Evolutionary conservation across 2,888 invertebrate species (phyloP).

Genomic region (Scaptodrosophila latifasciaeformis): DNA sequence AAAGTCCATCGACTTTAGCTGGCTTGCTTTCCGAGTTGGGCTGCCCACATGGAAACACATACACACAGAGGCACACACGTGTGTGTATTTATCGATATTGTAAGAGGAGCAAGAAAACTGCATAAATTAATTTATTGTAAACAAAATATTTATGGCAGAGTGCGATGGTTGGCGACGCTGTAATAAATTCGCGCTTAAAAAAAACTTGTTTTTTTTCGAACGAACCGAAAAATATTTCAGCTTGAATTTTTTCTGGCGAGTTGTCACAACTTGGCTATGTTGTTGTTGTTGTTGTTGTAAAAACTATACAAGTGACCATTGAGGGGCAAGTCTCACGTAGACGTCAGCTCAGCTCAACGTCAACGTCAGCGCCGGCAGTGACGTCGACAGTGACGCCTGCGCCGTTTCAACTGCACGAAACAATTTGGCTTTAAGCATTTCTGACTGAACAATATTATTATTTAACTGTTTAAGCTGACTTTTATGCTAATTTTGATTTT

Average conservation of each 20-base stretch:
- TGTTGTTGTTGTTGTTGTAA: not conserved
- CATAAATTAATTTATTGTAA: conserved; percentile 70
- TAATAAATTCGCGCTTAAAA: conserved; percentile 65
- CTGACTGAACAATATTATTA: conserved; percentile 54
- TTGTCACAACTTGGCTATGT: conserved; percentile 42
- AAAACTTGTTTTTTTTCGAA: conserved; percentile 60
- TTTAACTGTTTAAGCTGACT: conserved; percentile 65
- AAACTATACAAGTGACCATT: conserved; percentile 3
- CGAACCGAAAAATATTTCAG: conserved; percentile 55
- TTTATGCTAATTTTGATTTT: conserved; percentile 60
- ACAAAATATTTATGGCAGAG: conserved; percentile 68
- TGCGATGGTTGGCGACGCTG: conserved; percentile 35
- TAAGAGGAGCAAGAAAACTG: conserved; percentile 51
- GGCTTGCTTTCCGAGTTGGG: conserved; percentile 8
- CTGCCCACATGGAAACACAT: conserved; percentile 50
- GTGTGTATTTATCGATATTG: conserved; percentile 32
- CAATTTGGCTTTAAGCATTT: conserved; percentile 21
- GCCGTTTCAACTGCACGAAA: too few relatives aligned
- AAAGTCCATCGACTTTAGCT: conserved; percentile 5
- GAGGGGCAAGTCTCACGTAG: not conserved
- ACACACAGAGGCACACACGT: too few relatives aligned
- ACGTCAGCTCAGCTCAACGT: not conserved
- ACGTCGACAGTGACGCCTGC: too few relatives aligned
- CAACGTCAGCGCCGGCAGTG: not conserved
- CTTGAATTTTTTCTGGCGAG: conserved; percentile 51